These are phyloP conservation scores for Macaca nemestrina DNA, from an alignment of 2,113 vertebrate genomes.

Conservation along the genomic window DNA sequence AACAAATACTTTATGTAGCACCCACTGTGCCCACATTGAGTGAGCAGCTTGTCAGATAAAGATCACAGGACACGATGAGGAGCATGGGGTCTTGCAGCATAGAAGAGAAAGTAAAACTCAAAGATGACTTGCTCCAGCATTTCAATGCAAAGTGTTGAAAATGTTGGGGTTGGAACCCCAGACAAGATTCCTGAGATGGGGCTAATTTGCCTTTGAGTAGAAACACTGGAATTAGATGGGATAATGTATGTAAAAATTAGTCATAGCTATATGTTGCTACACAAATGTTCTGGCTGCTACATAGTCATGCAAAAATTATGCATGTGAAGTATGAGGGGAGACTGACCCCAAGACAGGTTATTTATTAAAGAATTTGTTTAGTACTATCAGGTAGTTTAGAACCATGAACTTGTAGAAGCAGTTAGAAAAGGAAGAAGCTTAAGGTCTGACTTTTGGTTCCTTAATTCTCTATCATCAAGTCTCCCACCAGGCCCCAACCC, in stretches of 20 bases:
- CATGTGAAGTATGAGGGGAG: neutral
- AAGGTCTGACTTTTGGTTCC: neutral
- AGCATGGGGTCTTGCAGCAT: neutral
- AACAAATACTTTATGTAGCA: slow-evolving; percentile 15
- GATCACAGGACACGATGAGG: neutral
- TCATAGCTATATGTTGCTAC: neutral
- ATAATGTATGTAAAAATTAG: neutral
- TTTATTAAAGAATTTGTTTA: neutral
- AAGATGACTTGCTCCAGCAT: neutral
- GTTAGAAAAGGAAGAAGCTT: neutral
- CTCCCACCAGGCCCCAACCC: neutral
- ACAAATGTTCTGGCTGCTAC: neutral
- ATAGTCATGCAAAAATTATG: neutral
- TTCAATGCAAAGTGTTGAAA: neutral
- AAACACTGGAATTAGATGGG: neutral
- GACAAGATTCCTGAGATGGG: neutral
- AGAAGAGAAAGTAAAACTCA: neutral
- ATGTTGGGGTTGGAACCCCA: neutral
- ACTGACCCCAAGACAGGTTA: too few relatives aligned
- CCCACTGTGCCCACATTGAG: neutral
- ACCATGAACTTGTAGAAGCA: neutral
- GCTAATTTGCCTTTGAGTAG: slow-evolving; percentile 2
- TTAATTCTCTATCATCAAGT: neutral
- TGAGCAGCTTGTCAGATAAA: neutral
- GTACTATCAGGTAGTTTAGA: neutral